These are phyloP conservation scores for Papilio machaon DNA, from an alignment of 1,140 invertebrate genomes.

Conservation along the genomic window DNA sequence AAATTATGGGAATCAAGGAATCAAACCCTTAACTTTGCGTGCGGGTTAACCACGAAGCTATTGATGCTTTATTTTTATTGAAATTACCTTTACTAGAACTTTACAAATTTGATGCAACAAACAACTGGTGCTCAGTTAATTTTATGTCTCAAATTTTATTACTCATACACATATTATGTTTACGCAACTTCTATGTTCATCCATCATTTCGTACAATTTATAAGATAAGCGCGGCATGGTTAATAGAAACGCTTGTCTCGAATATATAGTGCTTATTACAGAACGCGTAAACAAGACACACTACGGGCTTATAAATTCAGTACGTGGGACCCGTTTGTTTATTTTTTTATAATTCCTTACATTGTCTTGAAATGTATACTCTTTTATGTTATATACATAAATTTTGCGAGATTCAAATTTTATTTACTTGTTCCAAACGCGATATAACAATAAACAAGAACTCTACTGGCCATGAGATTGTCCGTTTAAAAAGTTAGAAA, in stretches of 20 bases:
- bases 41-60: too few relatives aligned
- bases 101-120: not conserved
- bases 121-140: slow-evolving; percentile 1
- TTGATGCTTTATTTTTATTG: not conserved
- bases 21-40: too few relatives aligned
- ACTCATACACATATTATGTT: slow-evolving; percentile 25
- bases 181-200: slow-evolving; percentile 34
- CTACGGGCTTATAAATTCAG: slow-evolving; percentile 26
- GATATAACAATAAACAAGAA: too few relatives aligned
- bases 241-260: slow-evolving; percentile 38
- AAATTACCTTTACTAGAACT: not conserved
- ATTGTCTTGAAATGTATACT: not conserved
- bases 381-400: not conserved
- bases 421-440: too few relatives aligned
- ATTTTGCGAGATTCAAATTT: not conserved
- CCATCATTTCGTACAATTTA: slow-evolving; percentile 37
- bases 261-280: slow-evolving; percentile 39
- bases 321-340: slow-evolving; percentile 15
- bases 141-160: slow-evolving; percentile 26
- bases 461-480: not conserved
- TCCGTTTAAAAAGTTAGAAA: not conserved
- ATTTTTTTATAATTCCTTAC: slow-evolving; percentile 25
- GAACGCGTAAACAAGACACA: slow-evolving; percentile 38
- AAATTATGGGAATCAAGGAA: too few relatives aligned
- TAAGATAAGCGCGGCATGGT: slow-evolving; percentile 33